A percentile compares a stretch with the other conserved stretches of the same genome.
These are phyloP conservation scores for Sialis lutaria DNA, from an alignment of 2,888 invertebrate genomes.

Conservation along the genomic window DNA sequence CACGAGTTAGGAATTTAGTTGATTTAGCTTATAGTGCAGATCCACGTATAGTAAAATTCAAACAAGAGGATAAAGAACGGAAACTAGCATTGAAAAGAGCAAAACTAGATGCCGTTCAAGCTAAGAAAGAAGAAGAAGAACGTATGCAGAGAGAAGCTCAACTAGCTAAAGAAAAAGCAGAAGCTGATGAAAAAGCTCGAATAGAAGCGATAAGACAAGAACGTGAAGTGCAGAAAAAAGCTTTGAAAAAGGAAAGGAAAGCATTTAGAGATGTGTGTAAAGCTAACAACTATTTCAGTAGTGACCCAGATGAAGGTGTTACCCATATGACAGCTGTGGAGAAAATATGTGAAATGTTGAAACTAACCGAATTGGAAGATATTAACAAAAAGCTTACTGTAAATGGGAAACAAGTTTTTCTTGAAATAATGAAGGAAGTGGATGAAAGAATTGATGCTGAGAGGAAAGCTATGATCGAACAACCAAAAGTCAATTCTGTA, in stretches of 20 bases:
- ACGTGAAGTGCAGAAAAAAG: slow-evolving; percentile 69
- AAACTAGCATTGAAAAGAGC: slow-evolving; percentile 81
- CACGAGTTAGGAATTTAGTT: slow-evolving; percentile 74
- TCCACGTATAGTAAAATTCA: slow-evolving; percentile 82
- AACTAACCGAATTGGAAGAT: slow-evolving; percentile 51
- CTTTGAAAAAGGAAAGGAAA: slow-evolving; percentile 75
- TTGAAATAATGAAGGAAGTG: slow-evolving; percentile 47
- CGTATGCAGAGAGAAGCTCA: slow-evolving; percentile 54
- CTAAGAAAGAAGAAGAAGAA: slow-evolving; percentile 71
- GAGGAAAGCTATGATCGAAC: slow-evolving; percentile 39
- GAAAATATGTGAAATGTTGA: slow-evolving; percentile 70
- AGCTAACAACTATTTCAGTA: slow-evolving; percentile 62
- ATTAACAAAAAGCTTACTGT: slow-evolving; percentile 52
- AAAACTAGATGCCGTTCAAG: slow-evolving; percentile 66
- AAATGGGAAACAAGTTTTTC: slow-evolving; percentile 46
- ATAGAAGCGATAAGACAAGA: slow-evolving; percentile 72
- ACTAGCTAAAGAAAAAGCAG: slow-evolving; percentile 56
- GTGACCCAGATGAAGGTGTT: slow-evolving; percentile 53
- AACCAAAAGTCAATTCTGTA: slow-evolving; percentile 16
- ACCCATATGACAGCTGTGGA: slow-evolving; percentile 83
- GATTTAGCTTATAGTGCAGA: slow-evolving; percentile 90
- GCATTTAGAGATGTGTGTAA: slow-evolving; percentile 61
- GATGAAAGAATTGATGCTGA: slow-evolving; percentile 66
- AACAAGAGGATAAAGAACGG: slow-evolving; percentile 82
- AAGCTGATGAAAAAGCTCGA: slow-evolving; percentile 65